Percentiles rank a stretch among this genome's conserved stretches.
phyloP scores from a whole-genome alignment of 1,140 invertebrate species.

The Calliphora vicina region DNA sequence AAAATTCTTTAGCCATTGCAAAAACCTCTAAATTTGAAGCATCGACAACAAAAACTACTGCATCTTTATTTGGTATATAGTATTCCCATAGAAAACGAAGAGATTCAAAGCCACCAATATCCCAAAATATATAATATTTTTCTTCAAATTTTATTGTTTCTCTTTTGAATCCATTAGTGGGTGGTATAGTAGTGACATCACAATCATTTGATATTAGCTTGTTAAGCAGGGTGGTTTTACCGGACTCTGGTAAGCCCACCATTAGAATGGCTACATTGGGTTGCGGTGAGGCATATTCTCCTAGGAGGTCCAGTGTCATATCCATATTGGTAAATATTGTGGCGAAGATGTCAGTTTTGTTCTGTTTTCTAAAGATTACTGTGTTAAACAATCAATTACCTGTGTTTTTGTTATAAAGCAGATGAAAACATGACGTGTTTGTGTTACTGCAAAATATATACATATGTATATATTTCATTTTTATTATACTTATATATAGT shows the following conservation, averaged over 20 bases:
- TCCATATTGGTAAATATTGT: too few relatives aligned
- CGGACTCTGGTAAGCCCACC: constrained; percentile 86
- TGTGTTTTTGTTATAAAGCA: too few relatives aligned
- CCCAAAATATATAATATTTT: constrained; percentile 86
- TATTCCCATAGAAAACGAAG: constrained; percentile 78
- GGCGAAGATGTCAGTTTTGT: too few relatives aligned
- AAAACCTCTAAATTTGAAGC: constrained; percentile 89
- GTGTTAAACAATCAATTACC: too few relatives aligned
- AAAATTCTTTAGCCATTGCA: constrained; percentile 68
- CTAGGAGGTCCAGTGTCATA: not conserved
- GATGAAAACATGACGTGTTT: too few relatives aligned
- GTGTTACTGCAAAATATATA: too few relatives aligned
- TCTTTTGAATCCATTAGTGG: constrained; percentile 90
- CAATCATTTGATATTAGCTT: constrained; percentile 92
- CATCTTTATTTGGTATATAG: constrained; percentile 85
- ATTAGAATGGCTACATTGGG: constrained; percentile 42
- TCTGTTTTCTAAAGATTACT: too few relatives aligned
- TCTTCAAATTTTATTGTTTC: constrained; percentile 91
- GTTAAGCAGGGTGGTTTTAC: constrained; percentile 91
- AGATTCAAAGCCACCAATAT: constrained; percentile 68
- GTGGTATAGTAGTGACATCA: constrained; percentile 87
- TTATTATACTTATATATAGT: too few relatives aligned
- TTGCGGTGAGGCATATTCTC: not conserved
- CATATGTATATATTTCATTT: too few relatives aligned
- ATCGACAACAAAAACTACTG: constrained; percentile 91